These are phyloP conservation scores for Achlya flavicornis DNA, from an alignment of 2,888 invertebrate species.

Conservation along the genomic window DNA sequence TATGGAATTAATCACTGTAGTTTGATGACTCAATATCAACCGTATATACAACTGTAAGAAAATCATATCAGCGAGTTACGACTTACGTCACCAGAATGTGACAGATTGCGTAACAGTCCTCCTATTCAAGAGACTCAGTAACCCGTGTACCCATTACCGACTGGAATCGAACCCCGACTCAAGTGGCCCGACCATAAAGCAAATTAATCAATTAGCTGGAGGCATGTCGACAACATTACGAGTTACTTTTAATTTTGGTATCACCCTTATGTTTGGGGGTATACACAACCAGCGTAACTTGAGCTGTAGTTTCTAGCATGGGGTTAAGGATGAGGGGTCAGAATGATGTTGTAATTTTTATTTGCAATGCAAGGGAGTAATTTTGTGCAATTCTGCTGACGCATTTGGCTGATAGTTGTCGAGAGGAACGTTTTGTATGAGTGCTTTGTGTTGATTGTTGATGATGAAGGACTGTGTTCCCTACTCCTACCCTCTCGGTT, in stretches of 20 bases:
- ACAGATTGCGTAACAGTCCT: conserved; percentile 79
- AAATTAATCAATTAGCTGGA: conserved; percentile 83
- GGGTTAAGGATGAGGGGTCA: conserved; percentile 39
- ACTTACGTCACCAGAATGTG: conserved; percentile 57
- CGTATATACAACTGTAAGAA: too few relatives aligned
- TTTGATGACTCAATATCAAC: too few relatives aligned
- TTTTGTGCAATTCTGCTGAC: conserved; percentile 77
- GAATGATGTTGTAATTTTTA: conserved; percentile 57
- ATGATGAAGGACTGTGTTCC: conserved; percentile 57
- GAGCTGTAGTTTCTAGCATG: conserved; percentile 31
- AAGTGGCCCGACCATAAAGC: conserved; percentile 81
- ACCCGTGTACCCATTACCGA: conserved; percentile 73
- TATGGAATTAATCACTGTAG: too few relatives aligned
- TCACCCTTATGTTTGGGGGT: conserved; percentile 55
- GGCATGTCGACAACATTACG: conserved; percentile 82
- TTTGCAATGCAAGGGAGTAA: conserved; percentile 63
- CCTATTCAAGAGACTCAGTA: conserved; percentile 66
- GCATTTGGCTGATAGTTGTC: conserved; percentile 68
- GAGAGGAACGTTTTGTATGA: conserved; percentile 45
- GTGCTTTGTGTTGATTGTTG: conserved; percentile 72
- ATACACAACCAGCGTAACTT: conserved; percentile 43
- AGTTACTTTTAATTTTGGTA: conserved; percentile 80
- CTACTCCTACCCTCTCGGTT: conserved; percentile 37
- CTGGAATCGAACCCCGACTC: conserved; percentile 72
- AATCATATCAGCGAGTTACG: conserved; percentile 23